Conservation (phyloP, 2,888 invertebrate genomes). For the Fissipunctia ypsillon region DNA sequence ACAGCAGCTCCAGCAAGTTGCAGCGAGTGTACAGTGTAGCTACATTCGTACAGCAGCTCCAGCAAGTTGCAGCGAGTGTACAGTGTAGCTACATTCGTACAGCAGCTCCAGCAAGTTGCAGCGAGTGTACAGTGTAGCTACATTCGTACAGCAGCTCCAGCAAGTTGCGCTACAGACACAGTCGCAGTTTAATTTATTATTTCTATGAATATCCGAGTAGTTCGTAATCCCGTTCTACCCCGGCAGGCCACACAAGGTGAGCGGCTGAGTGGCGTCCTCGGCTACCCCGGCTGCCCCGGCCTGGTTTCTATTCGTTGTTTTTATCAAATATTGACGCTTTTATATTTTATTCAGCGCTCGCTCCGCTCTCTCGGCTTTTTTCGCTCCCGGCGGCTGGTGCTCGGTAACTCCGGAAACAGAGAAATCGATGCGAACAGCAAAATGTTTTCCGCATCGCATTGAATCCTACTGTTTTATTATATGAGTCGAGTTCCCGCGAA, state of each 20-base stretch:
- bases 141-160: background rate
- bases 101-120: background rate
- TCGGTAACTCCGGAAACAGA: slow-evolving; percentile 52
- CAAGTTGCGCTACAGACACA: slow-evolving; percentile 8
- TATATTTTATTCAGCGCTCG: slow-evolving; percentile 60
- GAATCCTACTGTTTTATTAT: slow-evolving; percentile 45
- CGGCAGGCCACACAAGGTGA: slow-evolving; percentile 5
- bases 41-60: background rate
- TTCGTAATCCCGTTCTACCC: slow-evolving; percentile 22
- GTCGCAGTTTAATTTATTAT: slow-evolving; percentile 32
- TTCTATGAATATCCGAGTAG: slow-evolving; percentile 46
- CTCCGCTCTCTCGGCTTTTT: slow-evolving; percentile 34
- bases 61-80: no score
- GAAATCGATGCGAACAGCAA: slow-evolving; percentile 57
- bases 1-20: background rate
- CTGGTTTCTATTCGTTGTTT: slow-evolving; percentile 37
- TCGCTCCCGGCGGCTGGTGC: slow-evolving; percentile 29
- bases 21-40: no score
- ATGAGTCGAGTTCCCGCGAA: slow-evolving; percentile 14
- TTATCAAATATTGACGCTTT: slow-evolving; percentile 64
- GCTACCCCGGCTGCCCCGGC: slow-evolving; percentile 9
- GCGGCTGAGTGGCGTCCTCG: slow-evolving; percentile 7
- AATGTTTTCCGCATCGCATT: slow-evolving; percentile 52
- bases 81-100: background rate
- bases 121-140: no score